Base-by-base conservation (phyloP, 2,113 vertebrate species). In the Tor tambroides region DNA sequence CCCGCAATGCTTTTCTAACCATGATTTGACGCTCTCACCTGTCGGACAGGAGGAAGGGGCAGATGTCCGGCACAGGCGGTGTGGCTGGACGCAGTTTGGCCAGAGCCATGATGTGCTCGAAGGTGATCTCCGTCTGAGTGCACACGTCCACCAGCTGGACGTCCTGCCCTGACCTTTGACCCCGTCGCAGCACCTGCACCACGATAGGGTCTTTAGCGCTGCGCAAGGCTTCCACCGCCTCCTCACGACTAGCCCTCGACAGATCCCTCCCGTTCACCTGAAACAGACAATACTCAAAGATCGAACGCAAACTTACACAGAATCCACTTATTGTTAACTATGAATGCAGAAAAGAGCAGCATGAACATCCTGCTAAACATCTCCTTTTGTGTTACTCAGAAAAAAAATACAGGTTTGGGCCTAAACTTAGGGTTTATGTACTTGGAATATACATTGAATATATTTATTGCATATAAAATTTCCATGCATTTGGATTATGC, bases 121-220 rank as follows among this genome's bases (percentile, higher is more conserved):
- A 99, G 75, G 97, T 99, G 94, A 99, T 98, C 94, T 99, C 98
- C 0, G 98, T 99, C 94, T 99, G 98, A 28, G 98, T 99, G 94
- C 97, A 96, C 90, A 96, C 97, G 32, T 99, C 95, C 92, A 94
- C 94, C 90, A 99, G 93, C 80, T 91, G 96, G 85, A 97, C 94
- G 91, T 97, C 97, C 81, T 96, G 96, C 92, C 91, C 89, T 26
- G 91, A 90, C 8, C 94, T 95, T 11, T 95, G 95, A 49, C 89
- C 87, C 91, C 95, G 94, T 43, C 97, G 94, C 89, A 99, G 95
- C 92, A 99, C 98, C 91, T 99, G 98, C 86, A 99, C 97, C 88
- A 98, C 97, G 5, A 98, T 96, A 91, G 98, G 97, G 84, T 98
- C 98, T 95, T 96, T 98, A 93, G 97, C 96, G 19, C 94, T 95